A percentile compares a stretch with the other conserved stretches of the same genome.
phyloP scores from a whole-genome alignment of 1,140 invertebrate species.

The Oedothorax gibbosus region DNA sequence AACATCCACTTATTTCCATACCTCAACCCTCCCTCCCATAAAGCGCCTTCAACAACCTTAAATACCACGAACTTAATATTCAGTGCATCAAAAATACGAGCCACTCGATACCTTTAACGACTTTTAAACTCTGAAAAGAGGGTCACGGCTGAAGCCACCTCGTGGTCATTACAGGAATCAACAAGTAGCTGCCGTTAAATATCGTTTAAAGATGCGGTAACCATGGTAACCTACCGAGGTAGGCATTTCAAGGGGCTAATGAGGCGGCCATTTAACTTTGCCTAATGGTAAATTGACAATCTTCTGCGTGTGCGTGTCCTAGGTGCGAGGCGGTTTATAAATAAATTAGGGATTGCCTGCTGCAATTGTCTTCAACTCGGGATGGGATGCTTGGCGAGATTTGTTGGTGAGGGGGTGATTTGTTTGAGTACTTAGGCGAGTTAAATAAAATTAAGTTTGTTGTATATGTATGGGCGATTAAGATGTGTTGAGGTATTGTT shows the following conservation, averaged over 20 bases:
- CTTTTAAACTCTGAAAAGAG: slow-evolving; percentile 23
- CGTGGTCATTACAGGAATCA: slow-evolving; percentile 58
- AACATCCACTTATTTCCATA: too few species aligned
- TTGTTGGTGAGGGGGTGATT: too few species aligned
- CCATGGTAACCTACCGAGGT: slow-evolving; percentile 45
- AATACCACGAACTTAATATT: slow-evolving; percentile 18
- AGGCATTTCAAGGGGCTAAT: slow-evolving; percentile 48
- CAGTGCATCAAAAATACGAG: slow-evolving; percentile 24
- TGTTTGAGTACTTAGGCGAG: too few species aligned
- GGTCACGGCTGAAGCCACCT: slow-evolving; percentile 39
- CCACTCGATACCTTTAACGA: slow-evolving; percentile 40
- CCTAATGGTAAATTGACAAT: slow-evolving; percentile 59
- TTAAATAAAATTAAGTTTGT: too few species aligned
- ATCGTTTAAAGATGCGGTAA: slow-evolving; percentile 57
- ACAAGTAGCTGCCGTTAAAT: slow-evolving; percentile 57
- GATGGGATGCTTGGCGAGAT: too few species aligned
- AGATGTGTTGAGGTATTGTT: too few species aligned
- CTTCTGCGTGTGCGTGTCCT: slow-evolving; percentile 32
- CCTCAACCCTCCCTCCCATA: neutral
- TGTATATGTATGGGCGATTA: too few species aligned
- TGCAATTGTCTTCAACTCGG: too few species aligned
- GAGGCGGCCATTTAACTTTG: slow-evolving; percentile 53
- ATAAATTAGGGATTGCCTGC: slow-evolving; percentile 37
- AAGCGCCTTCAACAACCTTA: slow-evolving; percentile 18
- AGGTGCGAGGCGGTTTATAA: slow-evolving; percentile 40